Percentiles rank a stretch among this genome's conserved stretches.
Conservation (phyloP, 2,113 vertebrate genomes). For the Hippocampus barbouri region DNA sequence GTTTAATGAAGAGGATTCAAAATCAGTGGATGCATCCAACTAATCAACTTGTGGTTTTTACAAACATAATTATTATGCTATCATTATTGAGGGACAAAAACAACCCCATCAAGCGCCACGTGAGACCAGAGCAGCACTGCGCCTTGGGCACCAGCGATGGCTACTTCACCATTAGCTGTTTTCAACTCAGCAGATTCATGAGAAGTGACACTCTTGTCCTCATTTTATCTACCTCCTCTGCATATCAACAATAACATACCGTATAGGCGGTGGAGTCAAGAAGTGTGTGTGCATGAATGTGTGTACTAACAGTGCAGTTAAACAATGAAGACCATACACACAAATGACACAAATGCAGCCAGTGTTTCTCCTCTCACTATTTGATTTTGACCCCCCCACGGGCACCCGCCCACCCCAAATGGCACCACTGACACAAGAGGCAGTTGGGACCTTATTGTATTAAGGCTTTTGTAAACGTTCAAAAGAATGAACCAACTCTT, state of each 20-base stretch:
- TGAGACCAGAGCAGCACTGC: not conserved
- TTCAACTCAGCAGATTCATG: conserved; percentile 30
- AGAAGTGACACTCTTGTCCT: conserved; percentile 45
- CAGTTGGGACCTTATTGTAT: conserved; percentile 42
- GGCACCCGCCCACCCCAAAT: conserved; percentile 16
- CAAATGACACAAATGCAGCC: conserved; percentile 54
- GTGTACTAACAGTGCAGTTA: conserved; percentile 29
- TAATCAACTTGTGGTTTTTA: not conserved
- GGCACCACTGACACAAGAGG: conserved; percentile 49
- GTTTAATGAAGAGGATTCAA: not conserved
- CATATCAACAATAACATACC: conserved; percentile 37
- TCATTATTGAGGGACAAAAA: not conserved
- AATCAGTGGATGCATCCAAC: not conserved
- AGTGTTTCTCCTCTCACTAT: conserved; percentile 32
- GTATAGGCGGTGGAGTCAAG: conserved; percentile 29
- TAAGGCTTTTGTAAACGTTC: conserved; percentile 27
- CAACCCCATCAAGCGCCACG: not conserved
- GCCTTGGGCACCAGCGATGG: not conserved
- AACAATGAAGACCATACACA: conserved; percentile 63
- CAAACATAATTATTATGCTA: not conserved
- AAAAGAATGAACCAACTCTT: conserved; percentile 40
- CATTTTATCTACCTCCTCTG: conserved; percentile 31
- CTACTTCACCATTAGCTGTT: conserved; percentile 29
- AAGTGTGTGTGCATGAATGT: not conserved
- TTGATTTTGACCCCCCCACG: conserved; percentile 25